Evolutionary conservation across 2,888 invertebrate species (phyloP).

Genomic region (Drosophila peninsularis): DNA sequence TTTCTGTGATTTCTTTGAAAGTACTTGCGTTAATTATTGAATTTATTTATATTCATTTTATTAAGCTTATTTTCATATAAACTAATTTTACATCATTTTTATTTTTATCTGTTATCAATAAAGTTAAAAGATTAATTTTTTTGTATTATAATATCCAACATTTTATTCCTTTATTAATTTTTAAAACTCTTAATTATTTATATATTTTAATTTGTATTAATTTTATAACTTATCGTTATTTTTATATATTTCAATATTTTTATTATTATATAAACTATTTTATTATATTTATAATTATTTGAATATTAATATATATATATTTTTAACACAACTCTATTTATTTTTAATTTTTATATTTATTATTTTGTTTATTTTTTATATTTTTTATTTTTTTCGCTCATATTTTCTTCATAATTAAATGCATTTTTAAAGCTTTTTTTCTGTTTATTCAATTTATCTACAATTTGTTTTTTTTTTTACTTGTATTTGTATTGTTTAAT

Average conservation of each 20-base stretch:
- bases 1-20: not conserved
- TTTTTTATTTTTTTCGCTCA: not conserved
- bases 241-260: not conserved
- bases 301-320: not conserved
- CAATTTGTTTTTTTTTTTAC: not conserved
- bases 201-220: no score
- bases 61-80: no score
- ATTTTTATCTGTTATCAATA: no score
- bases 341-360: not conserved
- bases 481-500: constrained; percentile 33
- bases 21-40: no score
- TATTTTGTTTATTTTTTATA: constrained; percentile 4
- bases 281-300: not conserved
- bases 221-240: no score
- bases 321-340: not conserved
- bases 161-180: not conserved
- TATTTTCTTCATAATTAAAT: not conserved
- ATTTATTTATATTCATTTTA: no score
- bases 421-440: not conserved
- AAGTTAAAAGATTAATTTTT: no score
- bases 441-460: constrained; percentile 4
- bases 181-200: not conserved
- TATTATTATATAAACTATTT: not conserved
- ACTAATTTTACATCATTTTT: not conserved
- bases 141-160: no score